Conservation (phyloP, 2,797 vertebrate genomes). For the Pangasius sanitwongsei region DNA sequence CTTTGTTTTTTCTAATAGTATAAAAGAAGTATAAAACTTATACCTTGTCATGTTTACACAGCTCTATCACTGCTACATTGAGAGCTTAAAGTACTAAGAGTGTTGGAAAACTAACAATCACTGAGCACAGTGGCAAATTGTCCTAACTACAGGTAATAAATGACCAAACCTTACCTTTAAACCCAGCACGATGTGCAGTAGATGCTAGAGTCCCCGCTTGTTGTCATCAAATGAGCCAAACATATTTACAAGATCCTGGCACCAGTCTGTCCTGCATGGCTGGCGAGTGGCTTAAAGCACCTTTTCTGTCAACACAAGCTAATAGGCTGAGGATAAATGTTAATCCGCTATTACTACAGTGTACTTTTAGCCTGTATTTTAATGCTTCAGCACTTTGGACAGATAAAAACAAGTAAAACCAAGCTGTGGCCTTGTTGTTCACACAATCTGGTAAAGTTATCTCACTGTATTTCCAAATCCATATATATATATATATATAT, state of each 20-base stretch:
- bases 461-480: background rate
- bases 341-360: constrained; percentile 55
- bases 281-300: constrained; percentile 19
- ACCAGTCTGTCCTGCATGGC: constrained; percentile 30
- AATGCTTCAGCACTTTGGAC: constrained; percentile 44
- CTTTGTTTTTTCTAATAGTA: background rate
- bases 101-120: background rate
- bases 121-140: background rate
- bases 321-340: constrained; percentile 47
- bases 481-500: background rate
- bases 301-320: constrained; percentile 31
- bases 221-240: constrained; percentile 23
- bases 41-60: background rate
- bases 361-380: constrained; percentile 16
- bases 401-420: constrained; percentile 23
- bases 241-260: constrained; percentile 29
- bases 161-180: constrained; percentile 11
- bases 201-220: background rate
- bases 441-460: background rate
- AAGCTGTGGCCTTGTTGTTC: background rate
- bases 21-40: background rate
- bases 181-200: background rate
- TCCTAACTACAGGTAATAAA: background rate
- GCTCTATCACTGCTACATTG: background rate
- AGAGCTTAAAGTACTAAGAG: background rate